These are phyloP conservation scores for Blastobasis lacticolella DNA, from an alignment of 2,888 invertebrate species.

Conservation along the genomic window DNA sequence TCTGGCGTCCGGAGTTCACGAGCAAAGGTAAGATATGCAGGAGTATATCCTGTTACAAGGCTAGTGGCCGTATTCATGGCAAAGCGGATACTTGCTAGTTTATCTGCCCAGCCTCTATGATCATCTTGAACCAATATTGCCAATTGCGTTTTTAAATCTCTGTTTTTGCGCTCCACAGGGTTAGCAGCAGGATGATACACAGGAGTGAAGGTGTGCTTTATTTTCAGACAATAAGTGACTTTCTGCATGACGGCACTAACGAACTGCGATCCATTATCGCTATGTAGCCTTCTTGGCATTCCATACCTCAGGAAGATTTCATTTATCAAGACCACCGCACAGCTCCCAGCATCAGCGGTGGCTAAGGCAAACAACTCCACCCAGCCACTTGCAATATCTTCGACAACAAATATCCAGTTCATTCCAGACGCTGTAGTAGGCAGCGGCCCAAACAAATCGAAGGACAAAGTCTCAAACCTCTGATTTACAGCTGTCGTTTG, in stretches of 20 bases:
- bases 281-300: conserved; percentile 9
- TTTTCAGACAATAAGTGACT: conserved; percentile 17
- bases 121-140: conserved; percentile 15
- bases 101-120: conserved; percentile 15
- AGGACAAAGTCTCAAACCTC: conserved; percentile 11
- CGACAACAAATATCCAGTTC: conserved; percentile 16
- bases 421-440: conserved; percentile 1
- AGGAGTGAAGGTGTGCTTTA: conserved; percentile 22
- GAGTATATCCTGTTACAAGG: conserved; percentile 19
- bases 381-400: conserved; percentile 15
- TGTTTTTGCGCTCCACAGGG: conserved; percentile 30
- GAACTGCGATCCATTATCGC: conserved; percentile 14
- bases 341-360: conserved; percentile 24
- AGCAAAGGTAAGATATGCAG: conserved; percentile 32
- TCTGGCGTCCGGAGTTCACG: conserved; percentile 31
- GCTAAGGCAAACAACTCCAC: conserved; percentile 28
- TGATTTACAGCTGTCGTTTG: conserved; percentile 13
- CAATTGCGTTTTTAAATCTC: too few relatives aligned
- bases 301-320: conserved; percentile 23
- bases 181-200: conserved; percentile 28
- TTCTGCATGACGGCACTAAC: conserved; percentile 14
- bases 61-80: conserved; percentile 10
- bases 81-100: conserved; percentile 11
- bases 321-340: conserved; percentile 22
- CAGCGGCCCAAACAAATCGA: conserved; percentile 17